Conservation (phyloP, 2,797 vertebrate species). For the Gouania willdenowi region DNA sequence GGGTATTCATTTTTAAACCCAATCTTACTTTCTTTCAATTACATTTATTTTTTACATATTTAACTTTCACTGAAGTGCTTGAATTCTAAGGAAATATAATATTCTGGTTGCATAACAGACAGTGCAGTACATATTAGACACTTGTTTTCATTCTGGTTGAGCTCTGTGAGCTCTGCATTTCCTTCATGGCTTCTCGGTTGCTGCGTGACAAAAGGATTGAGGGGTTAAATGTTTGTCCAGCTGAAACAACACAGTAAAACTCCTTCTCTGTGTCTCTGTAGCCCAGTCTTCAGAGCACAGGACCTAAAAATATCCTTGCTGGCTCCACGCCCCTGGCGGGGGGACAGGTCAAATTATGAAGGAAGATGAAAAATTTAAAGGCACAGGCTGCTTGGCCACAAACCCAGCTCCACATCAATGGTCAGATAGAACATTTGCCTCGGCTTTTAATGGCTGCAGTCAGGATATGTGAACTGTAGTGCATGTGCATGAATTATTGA, state of each 20-base stretch:
- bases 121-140: slow-evolving; percentile 7
- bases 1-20: too few species aligned
- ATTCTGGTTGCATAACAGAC: slow-evolving; percentile 12
- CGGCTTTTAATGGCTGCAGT: slow-evolving; percentile 53
- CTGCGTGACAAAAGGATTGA: slow-evolving; percentile 57
- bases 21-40: not conserved
- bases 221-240: slow-evolving; percentile 74
- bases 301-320: slow-evolving; percentile 87
- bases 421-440: slow-evolving; percentile 63
- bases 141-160: slow-evolving; percentile 28
- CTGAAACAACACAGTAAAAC: slow-evolving; percentile 76
- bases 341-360: slow-evolving; percentile 93
- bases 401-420: slow-evolving; percentile 63
- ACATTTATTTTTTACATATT: not conserved
- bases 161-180: slow-evolving; percentile 49
- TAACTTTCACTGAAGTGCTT: too few species aligned
- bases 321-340: slow-evolving; percentile 91
- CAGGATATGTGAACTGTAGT: slow-evolving; percentile 36
- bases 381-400: slow-evolving; percentile 70
- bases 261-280: slow-evolving; percentile 65
- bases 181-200: slow-evolving; percentile 42
- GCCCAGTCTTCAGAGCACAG: slow-evolving; percentile 81
- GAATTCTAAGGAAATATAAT: too few species aligned
- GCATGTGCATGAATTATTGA: slow-evolving; percentile 27
- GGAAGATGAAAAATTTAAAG: slow-evolving; percentile 85